Percentiles rank a stretch among this genome's conserved stretches.
phyloP scores from a whole-genome alignment of 2,888 invertebrate genomes.

The Abrostola tripartita region DNA sequence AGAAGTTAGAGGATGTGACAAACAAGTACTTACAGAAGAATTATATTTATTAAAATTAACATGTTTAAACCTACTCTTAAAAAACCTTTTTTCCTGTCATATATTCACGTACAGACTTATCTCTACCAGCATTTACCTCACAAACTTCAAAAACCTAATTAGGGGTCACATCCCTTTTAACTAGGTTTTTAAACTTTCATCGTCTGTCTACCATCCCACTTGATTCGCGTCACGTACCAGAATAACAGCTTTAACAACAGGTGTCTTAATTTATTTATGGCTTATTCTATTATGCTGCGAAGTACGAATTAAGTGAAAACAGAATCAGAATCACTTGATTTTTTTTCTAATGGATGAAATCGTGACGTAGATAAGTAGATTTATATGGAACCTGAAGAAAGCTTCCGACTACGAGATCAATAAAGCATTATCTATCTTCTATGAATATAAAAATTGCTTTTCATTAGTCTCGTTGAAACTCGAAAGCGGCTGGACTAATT shows the following conservation, averaged over 20 bases:
- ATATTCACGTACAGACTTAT: not conserved
- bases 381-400: too few species aligned
- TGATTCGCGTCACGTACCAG: slow-evolving; percentile 34
- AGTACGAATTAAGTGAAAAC: not conserved
- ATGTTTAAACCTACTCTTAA: too few species aligned
- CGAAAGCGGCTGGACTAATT: too few species aligned
- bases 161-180: slow-evolving; percentile 12
- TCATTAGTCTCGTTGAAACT: too few species aligned
- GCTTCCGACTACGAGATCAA: not conserved
- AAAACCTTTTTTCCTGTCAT: too few species aligned
- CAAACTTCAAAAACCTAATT: slow-evolving; percentile 4
- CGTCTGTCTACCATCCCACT: slow-evolving; percentile 17
- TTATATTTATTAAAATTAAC: too few species aligned
- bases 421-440: too few species aligned
- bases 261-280: slow-evolving; percentile 49
- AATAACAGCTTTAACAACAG: slow-evolving; percentile 49
- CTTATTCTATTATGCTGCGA: slow-evolving; percentile 1
- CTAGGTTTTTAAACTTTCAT: slow-evolving; percentile 22
- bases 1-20: too few species aligned
- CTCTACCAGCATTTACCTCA: not conserved
- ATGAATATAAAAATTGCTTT: too few species aligned
- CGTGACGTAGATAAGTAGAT: too few species aligned
- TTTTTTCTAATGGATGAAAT: slow-evolving; percentile 36
- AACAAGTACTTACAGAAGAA: too few species aligned
- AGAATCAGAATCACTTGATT: slow-evolving; percentile 2